phyloP scores from a whole-genome alignment of 2,888 invertebrate genomes.

The Sturmia bella region DNA sequence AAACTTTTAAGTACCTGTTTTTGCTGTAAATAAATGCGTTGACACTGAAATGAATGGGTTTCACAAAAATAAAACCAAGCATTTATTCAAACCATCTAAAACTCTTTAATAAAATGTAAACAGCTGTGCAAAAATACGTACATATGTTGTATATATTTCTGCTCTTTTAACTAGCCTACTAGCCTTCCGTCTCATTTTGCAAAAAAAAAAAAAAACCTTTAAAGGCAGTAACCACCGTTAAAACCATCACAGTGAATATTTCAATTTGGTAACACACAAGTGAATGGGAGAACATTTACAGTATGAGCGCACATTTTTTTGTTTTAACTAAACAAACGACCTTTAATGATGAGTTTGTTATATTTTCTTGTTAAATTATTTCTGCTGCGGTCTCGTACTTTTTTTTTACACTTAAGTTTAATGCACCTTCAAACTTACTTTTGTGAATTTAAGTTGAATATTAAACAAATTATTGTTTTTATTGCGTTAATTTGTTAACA shows the following conservation, averaged over 20 bases:
- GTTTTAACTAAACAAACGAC: no score
- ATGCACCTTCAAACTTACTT: slow-evolving; percentile 48
- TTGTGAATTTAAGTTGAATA: slow-evolving; percentile 21
- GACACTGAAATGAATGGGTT: slow-evolving; percentile 57
- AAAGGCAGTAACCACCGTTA: background rate
- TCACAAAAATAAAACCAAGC: slow-evolving; percentile 27
- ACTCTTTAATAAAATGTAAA: background rate
- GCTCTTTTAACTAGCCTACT: slow-evolving; percentile 6
- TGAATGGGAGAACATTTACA: no score
- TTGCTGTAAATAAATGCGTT: slow-evolving; percentile 19
- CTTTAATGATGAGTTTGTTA: slow-evolving; percentile 35
- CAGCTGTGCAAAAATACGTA: slow-evolving; percentile 28
- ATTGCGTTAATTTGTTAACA: slow-evolving; percentile 66
- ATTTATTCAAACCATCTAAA: slow-evolving; percentile 14
- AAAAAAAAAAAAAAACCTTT: background rate
- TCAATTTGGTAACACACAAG: background rate
- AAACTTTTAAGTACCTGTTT: background rate
- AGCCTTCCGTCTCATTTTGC: slow-evolving; percentile 33
- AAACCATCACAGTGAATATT: background rate
- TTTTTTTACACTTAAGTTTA: slow-evolving; percentile 48
- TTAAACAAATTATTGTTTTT: slow-evolving; percentile 52
- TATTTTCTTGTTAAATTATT: slow-evolving; percentile 34
- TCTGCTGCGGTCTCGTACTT: background rate
- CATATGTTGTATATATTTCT: no score
- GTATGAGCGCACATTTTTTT: no score